Base-by-base conservation (phyloP, 2,797 vertebrate species). In the Miichthys miiuy region DNA sequence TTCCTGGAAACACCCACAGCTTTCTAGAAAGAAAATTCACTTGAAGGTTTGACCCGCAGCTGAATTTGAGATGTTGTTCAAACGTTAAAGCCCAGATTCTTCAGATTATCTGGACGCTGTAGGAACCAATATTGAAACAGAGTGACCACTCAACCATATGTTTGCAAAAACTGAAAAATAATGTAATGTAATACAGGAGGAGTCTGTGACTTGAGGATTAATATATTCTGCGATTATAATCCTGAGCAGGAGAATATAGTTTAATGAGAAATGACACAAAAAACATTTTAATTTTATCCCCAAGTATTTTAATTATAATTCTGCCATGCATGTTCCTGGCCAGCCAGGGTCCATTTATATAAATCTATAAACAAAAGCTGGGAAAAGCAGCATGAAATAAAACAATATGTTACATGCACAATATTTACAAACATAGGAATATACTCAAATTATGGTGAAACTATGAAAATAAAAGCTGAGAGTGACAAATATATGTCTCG, bases 271-370 rank as follows among this genome's bases (percentile, higher is more conserved):
- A 80, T 65, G 46, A 78, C 47, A 78, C 23, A 66, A 77, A 79
- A 68, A 69, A 81, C 38, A 69, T 74, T 58, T 72, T 7, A 72
- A 72, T 75, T 85, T 77, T 25, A 52, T 79, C 34, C 51, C 54
- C 9, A 52, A 75, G 46, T 81, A 12, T 73, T 89, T 87, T 89
- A 78, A 86, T 91, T 75, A 56, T 63, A 68, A 86, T 84, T 89
- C 50, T 82, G 62, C 69, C 85, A 85, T 87, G 82, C 79, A 79
- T 46, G 65, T 46, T 95, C 97, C 98, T 96, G 97, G 96, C 97
- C 97, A 95, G 97, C 96, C 97, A 99, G 97, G 96, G 90, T 91
- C 90, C 57, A 82, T 73, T 73, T 79, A 76, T 84, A 89, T 50
- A 84, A 57, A 85, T 79, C 69, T 91, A 79, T 82, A 48, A 85